Evolutionary conservation across 2,797 vertebrate species (phyloP).

Genomic region (Anguilla megastoma): DNA sequence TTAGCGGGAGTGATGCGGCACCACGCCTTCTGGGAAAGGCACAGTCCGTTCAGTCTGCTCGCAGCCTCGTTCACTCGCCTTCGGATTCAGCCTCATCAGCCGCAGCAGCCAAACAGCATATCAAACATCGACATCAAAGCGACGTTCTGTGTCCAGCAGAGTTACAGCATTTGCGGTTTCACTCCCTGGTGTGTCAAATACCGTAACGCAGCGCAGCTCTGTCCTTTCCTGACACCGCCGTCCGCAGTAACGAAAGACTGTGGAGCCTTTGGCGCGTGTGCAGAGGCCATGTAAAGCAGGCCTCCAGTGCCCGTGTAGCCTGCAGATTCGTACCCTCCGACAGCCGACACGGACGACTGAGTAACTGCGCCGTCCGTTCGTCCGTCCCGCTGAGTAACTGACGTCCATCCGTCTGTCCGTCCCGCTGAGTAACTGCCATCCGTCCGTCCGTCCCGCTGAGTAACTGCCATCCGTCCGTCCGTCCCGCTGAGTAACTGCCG

Average conservation of each 20-base stretch:
- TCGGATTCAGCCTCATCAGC: neutral
- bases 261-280: neutral
- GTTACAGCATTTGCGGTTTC: neutral
- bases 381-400: neutral
- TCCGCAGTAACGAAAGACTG: neutral
- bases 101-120: neutral
- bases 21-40: neutral
- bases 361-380: neutral
- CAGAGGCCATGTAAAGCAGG: neutral
- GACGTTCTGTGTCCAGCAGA: neutral
- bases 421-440: no score
- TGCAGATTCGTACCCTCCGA: neutral
- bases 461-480: no score
- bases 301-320: neutral
- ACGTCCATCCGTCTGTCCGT: no score
- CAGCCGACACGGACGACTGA: neutral
- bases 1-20: neutral
- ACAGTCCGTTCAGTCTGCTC: neutral
- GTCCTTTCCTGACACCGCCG: neutral
- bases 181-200: neutral
- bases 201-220: neutral
- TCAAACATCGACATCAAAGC: neutral
- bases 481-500: no score
- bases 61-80: neutral
- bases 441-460: no score